A percentile compares a stretch with the other conserved stretches of the same genome.
phyloP scores from a whole-genome alignment of 2,113 vertebrate genomes.

The Myotis lucifugus region DNA sequence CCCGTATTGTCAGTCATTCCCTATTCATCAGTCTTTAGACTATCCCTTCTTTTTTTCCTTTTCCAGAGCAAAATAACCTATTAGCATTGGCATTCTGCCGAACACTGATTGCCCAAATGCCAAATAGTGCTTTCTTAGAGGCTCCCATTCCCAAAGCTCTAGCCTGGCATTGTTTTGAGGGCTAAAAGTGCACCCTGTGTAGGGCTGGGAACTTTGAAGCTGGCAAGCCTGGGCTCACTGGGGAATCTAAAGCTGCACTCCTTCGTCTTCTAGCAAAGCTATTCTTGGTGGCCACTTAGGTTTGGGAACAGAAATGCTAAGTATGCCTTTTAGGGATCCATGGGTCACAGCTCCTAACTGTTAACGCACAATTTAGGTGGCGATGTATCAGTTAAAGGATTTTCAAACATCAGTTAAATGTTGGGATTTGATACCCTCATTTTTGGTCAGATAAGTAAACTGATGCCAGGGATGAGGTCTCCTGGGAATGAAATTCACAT shows the following conservation, averaged over 20 bases:
- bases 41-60: slow-evolving; percentile 44
- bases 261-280: slow-evolving; percentile 37
- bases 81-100: slow-evolving; percentile 72
- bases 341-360: slow-evolving; percentile 16
- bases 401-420: slow-evolving; percentile 35
- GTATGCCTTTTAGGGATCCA: slow-evolving; percentile 23
- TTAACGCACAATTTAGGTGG: not conserved
- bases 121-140: slow-evolving; percentile 61
- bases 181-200: slow-evolving; percentile 22
- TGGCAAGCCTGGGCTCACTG: slow-evolving; percentile 25
- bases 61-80: slow-evolving; percentile 74
- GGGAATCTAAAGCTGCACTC: slow-evolving; percentile 22
- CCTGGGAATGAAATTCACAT: slow-evolving; percentile 54
- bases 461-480: not conserved
- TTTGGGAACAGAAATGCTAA: slow-evolving; percentile 22
- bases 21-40: slow-evolving; percentile 61
- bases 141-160: slow-evolving; percentile 59
- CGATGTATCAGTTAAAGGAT: not conserved
- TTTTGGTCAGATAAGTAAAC: slow-evolving; percentile 33
- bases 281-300: slow-evolving; percentile 35
- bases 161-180: slow-evolving; percentile 53
- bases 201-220: not conserved
- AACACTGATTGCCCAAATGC: slow-evolving; percentile 62
- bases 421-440: slow-evolving; percentile 20
- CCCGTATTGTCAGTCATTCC: slow-evolving; percentile 56